These are phyloP conservation scores for Lepisosteus oculatus DNA, from an alignment of 2,113 vertebrate genomes.

Conservation along the genomic window DNA sequence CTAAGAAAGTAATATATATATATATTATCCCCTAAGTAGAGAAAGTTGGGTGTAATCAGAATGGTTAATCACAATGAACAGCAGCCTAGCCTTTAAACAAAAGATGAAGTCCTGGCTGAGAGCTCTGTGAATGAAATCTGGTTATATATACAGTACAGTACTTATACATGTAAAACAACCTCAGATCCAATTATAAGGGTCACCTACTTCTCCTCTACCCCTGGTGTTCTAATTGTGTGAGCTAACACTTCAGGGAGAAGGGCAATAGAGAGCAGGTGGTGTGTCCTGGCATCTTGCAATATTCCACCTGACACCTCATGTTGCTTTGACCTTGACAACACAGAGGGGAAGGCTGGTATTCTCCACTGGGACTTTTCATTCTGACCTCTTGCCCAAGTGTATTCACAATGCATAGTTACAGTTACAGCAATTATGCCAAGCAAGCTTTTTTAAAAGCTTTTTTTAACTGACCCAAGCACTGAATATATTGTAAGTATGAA, in stretches of 20 bases:
- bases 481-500: no score
- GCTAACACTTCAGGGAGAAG: not conserved
- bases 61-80: conserved; percentile 6
- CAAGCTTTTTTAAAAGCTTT: no score
- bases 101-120: conserved; percentile 25
- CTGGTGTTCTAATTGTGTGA: not conserved
- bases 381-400: no score
- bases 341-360: no score
- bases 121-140: conserved; percentile 22
- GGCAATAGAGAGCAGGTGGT: not conserved
- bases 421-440: no score
- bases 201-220: conserved; percentile 8
- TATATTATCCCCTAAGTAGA: not conserved
- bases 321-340: no score
- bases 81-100: conserved; percentile 30
- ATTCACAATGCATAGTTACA: no score
- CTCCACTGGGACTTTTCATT: no score
- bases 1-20: not conserved
- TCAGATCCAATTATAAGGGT: conserved; percentile 24
- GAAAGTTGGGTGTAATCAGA: conserved; percentile 7
- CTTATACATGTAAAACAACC: conserved; percentile 22
- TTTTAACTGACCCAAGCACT: no score
- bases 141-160: conserved; percentile 6
- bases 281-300: not conserved
- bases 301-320: no score